phyloP scores from a whole-genome alignment of 2,888 invertebrate species.

The Calameuta pallipes region DNA sequence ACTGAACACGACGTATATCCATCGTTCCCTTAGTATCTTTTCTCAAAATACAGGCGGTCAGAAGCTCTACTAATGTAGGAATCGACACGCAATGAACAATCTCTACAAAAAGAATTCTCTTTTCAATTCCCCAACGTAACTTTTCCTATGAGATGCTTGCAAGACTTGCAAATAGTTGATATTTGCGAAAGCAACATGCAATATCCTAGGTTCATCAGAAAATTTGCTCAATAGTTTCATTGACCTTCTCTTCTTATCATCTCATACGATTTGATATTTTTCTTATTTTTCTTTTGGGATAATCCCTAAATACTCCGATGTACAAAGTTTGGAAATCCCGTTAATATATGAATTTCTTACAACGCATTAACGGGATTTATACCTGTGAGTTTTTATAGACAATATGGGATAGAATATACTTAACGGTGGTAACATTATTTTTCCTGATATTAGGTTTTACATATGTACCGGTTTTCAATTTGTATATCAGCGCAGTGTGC shows the following conservation, averaged over 20 bases:
- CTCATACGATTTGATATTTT: not conserved
- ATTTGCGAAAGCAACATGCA: not conserved
- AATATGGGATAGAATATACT: slow-evolving; percentile 57
- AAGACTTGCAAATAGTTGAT: not conserved
- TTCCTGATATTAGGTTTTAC: slow-evolving; percentile 38
- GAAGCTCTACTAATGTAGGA: not conserved
- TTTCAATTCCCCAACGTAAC: not conserved
- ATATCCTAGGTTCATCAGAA: not conserved
- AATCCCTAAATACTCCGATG: not conserved
- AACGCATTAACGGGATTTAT: not conserved
- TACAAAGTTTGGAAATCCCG: slow-evolving; percentile 7
- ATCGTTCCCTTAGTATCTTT: not conserved
- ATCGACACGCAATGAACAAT: not conserved
- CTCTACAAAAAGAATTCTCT: not conserved
- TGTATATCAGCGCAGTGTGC: not conserved
- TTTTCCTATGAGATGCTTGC: not conserved
- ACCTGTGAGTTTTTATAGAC: slow-evolving; percentile 37
- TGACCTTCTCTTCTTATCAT: not conserved
- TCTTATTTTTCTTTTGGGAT: not conserved
- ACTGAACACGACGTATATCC: not conserved
- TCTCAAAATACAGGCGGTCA: not conserved
- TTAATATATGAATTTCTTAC: not conserved
- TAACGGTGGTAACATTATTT: slow-evolving; percentile 53
- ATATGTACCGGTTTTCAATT: slow-evolving; percentile 21
- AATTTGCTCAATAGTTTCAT: not conserved